phyloP scores from a whole-genome alignment of 2,113 vertebrate genomes.

The Macquaria australasica region DNA sequence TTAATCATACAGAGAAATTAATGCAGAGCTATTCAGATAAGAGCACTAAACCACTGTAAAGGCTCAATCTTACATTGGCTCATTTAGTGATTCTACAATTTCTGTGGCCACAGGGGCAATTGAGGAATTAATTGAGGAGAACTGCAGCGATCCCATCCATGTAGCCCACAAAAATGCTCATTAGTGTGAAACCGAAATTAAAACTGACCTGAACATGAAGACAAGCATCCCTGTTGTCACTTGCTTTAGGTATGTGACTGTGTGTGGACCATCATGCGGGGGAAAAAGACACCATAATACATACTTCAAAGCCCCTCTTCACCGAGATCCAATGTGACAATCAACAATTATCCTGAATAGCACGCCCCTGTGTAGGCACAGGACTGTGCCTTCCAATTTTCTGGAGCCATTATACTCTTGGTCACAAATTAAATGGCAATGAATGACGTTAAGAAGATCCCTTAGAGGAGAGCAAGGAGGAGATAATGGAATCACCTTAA shows the following conservation, averaged over 20 bases:
- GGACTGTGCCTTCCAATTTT: constrained; percentile 43
- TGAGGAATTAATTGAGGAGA: constrained; percentile 73
- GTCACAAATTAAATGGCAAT: constrained; percentile 73
- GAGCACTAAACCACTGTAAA: constrained; percentile 64
- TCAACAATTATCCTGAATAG: constrained; percentile 55
- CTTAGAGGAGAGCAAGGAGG: constrained; percentile 35
- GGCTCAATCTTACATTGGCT: constrained; percentile 71
- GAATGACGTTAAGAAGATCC: constrained; percentile 59
- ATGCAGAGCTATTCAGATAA: constrained; percentile 65
- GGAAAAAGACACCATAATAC: not conserved
- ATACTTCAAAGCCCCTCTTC: constrained; percentile 39
- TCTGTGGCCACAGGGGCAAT: constrained; percentile 55
- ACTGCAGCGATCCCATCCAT: constrained; percentile 43
- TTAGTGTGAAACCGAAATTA: constrained; percentile 64
- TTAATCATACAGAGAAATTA: constrained; percentile 66
- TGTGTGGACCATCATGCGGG: constrained; percentile 19
- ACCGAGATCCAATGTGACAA: constrained; percentile 45
- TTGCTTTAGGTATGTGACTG: constrained; percentile 1
- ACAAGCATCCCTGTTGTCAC: not conserved
- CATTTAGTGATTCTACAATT: constrained; percentile 73
- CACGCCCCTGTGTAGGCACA: not conserved
- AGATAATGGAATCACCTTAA: constrained; percentile 65
- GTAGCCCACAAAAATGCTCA: constrained; percentile 62
- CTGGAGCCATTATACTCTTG: constrained; percentile 62
- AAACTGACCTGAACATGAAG: constrained; percentile 54